phyloP scores from a whole-genome alignment of 2,113 vertebrate genomes.

The Gallinago paraguaiae region DNA sequence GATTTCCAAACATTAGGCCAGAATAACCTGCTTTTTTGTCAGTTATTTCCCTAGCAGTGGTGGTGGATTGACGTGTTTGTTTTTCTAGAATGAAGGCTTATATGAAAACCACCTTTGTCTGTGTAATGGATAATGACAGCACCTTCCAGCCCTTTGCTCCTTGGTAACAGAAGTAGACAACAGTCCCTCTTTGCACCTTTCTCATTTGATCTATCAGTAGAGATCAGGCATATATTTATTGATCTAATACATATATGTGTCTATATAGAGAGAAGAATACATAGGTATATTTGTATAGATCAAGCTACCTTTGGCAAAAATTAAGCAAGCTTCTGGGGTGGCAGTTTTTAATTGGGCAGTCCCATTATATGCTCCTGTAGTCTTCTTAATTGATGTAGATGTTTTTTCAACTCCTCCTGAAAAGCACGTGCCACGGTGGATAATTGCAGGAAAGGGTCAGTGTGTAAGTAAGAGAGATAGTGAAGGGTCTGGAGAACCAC shows the following conservation, averaged over 20 bases:
- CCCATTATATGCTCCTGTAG: background rate
- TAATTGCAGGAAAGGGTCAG: background rate
- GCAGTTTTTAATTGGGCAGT: background rate
- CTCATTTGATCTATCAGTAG: background rate
- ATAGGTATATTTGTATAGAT: background rate
- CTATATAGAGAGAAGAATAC: background rate
- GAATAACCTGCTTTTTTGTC: constrained; percentile 2
- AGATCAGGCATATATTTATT: background rate
- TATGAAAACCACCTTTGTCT: background rate
- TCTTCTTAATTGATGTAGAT: background rate
- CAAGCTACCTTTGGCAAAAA: background rate
- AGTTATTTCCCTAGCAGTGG: background rate
- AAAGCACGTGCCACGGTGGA: background rate
- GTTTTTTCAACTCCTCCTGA: background rate
- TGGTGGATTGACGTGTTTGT: background rate
- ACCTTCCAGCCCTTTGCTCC: constrained; percentile 4
- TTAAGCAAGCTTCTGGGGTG: background rate
- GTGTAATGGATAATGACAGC: background rate
- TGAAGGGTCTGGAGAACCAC: background rate
- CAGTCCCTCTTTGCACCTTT: background rate
- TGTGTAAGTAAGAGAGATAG: background rate
- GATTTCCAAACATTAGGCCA: background rate
- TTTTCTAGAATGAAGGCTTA: background rate
- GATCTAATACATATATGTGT: background rate
- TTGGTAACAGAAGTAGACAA: background rate